A percentile compares a stretch with the other conserved stretches of the same genome.
phyloP scores from a whole-genome alignment of 2,797 vertebrate genomes.

The Pteronotus mesoamericanus region DNA sequence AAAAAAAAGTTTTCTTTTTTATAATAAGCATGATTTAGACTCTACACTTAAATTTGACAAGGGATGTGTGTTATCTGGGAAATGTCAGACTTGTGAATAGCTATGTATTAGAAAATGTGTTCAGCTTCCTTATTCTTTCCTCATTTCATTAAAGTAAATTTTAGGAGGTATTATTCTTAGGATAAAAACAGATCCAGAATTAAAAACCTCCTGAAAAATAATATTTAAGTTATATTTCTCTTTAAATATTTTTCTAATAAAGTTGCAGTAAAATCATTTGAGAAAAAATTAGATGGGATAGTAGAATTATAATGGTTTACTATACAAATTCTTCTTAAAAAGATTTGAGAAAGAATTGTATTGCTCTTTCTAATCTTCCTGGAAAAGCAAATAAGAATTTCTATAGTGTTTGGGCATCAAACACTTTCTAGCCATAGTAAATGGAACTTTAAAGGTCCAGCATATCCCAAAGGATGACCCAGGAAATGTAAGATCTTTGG shows the following conservation, averaged over 20 bases:
- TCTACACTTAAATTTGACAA: no score
- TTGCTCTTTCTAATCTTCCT: background rate
- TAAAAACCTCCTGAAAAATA: background rate
- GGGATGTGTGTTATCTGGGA: no score
- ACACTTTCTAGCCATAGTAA: background rate
- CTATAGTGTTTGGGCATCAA: background rate
- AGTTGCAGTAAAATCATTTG: conserved; percentile 1
- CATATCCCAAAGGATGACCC: background rate
- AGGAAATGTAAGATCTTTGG: background rate
- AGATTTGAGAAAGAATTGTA: background rate
- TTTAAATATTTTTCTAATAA: background rate
- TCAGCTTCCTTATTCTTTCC: no score
- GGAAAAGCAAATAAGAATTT: background rate
- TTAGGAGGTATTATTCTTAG: background rate
- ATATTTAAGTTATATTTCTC: background rate
- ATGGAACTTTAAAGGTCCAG: background rate
- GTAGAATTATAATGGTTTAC: background rate
- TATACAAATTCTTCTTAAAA: conserved; percentile 1
- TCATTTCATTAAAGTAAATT: no score
- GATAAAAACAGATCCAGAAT: background rate
- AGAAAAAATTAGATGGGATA: background rate
- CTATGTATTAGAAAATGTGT: no score
- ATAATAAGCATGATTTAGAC: background rate
- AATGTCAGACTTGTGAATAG: no score
- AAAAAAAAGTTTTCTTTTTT: no score